Base-by-base conservation (phyloP, 2,888 invertebrate species). In the Amaurobius ferox region DNA sequence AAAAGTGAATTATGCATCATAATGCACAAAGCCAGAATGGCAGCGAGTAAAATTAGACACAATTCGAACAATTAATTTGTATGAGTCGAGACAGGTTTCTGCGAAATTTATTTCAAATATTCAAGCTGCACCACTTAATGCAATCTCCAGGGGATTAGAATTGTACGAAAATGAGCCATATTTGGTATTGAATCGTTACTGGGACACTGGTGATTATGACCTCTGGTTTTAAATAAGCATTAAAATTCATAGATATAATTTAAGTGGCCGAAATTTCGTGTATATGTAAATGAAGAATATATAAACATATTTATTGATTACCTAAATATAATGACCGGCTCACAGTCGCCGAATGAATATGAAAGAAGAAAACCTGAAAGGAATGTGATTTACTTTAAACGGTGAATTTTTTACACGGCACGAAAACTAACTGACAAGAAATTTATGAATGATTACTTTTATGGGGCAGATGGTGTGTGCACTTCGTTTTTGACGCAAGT, bases 61-160 rank as follows among this genome's bases (percentile, higher is more conserved):
- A 55, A 55, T 55, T 55, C 55, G 23, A 55, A 55, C 55, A 55
- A 55, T 55, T 55, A 55, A 55, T 55, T 55, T 55, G 55, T 55
- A 19, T 23, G 55, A 23, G 23, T 23, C 23, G 55, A 55, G 55
- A 55, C 55, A 55, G 55, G 44, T 44, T 55, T 55, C 23, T 23
- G 23, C 23, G 55, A 19, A 55, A 55, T 55, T 55, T 11, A 55
- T 55, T 55, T 55, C 23, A 55, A 55, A 55, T 55, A 55, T 55
- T 55, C 55, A 55, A 55, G 23, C 23, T 5, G 1, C 55, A 55
- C 23, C 55, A 55, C 23, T 55, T 55, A 55, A 55, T 55, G 23
- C 55, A 16, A 55, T 55, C 55, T 55, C 55, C 19, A 23, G 3
- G 55, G 23, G 44, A 55, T 23, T 55, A 19, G 19, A 55, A 55